Evolutionary conservation across 1,140 invertebrate species (phyloP).

Genomic region (Apocrypta bakeri): DNA sequence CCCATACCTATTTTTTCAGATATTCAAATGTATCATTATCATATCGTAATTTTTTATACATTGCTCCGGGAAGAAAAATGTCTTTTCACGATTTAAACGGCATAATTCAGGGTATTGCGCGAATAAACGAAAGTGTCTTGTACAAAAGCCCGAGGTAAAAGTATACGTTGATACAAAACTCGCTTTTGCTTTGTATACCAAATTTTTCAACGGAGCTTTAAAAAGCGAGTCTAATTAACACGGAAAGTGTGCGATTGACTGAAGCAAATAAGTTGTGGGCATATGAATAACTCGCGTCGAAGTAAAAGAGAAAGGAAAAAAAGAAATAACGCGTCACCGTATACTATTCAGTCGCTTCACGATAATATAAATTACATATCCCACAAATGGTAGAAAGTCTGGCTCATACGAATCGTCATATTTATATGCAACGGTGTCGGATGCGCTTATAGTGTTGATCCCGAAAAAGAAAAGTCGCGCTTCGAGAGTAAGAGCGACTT

Average conservation of each 20-base stretch:
- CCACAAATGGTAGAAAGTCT: constrained; percentile 26
- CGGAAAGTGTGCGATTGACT: not conserved
- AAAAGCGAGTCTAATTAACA: constrained; percentile 7
- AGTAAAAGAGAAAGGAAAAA: not conserved
- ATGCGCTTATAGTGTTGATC: not conserved
- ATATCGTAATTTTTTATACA: no score
- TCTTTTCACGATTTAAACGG: no score
- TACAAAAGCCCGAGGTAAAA: no score
- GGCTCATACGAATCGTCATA: constrained; percentile 3
- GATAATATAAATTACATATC: not conserved
- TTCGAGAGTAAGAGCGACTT: constrained; percentile 41
- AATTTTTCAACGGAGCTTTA: not conserved
- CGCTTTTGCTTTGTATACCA: no score
- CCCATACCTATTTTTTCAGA: constrained; percentile 22
- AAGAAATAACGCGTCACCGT: constrained; percentile 6
- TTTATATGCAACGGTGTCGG: not conserved
- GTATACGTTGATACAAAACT: no score
- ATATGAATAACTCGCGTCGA: not conserved
- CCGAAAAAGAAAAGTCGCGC: constrained; percentile 20
- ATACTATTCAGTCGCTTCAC: no score
- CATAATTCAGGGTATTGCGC: no score
- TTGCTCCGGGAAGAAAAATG: no score
- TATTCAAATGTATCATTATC: no score
- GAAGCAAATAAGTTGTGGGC: not conserved
- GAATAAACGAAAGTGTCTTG: no score